Base-by-base conservation (phyloP, 2,797 vertebrate genomes). In the Diplodus puntazzo region DNA sequence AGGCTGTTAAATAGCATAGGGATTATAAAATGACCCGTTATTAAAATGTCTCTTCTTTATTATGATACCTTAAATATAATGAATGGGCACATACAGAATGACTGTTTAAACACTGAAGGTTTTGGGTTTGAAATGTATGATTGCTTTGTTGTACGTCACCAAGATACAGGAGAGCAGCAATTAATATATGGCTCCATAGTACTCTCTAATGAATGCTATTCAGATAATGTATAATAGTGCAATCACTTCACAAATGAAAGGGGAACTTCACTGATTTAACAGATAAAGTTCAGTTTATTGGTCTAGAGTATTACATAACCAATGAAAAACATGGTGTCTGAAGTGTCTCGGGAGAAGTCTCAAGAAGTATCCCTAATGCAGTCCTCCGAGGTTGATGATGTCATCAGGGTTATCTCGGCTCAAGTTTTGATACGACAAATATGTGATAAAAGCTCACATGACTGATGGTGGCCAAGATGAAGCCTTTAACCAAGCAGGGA, bases 11-110 rank as follows among this genome's bases (percentile, higher is more conserved):
- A 45, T 4, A 59, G 46, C 23, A 42, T 13, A 18, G 34, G 52
- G 50, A 78, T 63, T 25, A 62, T 12, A 64, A 43, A 74, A 60
- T 61, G 49, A 64, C 34, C 58, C 7, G 16, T 49, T 68, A 17
- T 11, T 18, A 65, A 75, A 59, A 54, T 53, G 1, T 39, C 3
- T 30, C 13, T 60, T 20, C 49, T 23, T 61, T 25, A 42, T 70
- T 14, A 53, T 48, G n/a, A 27, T 39, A 30, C 55, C 8, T 64
- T 54, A 27, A 6, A 30, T 49, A 66, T 42, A 60, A 62, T 66
- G 16, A 59, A 77, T 49, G 17, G 17, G 14, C 25, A 23, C 39
- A 42, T 1, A 11, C 18, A 49, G 4, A 71, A 52, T 23, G 16
- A 18, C 16, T 9, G 21, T 49, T 73, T 21, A 34, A 55, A 48